phyloP scores from a whole-genome alignment of 2,888 invertebrate species.

The Palloptera scutellata region DNA sequence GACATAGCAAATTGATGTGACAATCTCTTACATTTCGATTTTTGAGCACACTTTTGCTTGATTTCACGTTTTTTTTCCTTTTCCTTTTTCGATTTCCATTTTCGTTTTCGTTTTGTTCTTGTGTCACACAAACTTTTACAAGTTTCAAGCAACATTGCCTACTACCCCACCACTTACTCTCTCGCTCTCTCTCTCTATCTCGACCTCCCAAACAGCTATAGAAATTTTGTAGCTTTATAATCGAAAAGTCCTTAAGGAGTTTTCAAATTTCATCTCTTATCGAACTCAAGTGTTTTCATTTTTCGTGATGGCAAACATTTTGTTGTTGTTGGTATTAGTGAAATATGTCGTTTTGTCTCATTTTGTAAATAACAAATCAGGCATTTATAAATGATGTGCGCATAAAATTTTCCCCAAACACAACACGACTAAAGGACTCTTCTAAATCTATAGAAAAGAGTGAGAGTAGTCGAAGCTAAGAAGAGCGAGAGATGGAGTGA shows the following conservation, averaged over 20 bases:
- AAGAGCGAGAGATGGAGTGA: conserved; percentile 6
- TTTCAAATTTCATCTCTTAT: conserved; percentile 17
- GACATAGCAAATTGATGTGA: conserved; percentile 56
- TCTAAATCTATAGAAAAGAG: conserved; percentile 6
- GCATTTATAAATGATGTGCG: conserved; percentile 63
- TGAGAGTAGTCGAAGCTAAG: conserved; percentile 11
- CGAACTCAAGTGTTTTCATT: conserved; percentile 10
- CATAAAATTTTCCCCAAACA: conserved; percentile 48
- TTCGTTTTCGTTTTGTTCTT: no score
- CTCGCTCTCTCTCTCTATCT: not conserved
- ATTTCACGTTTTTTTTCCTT: not conserved
- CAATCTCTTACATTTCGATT: conserved; percentile 56
- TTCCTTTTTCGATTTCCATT: conserved; percentile 24
- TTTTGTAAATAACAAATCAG: conserved; percentile 63
- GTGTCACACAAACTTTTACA: conserved; percentile 27
- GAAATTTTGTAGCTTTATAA: conserved; percentile 22
- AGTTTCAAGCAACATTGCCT: conserved; percentile 19
- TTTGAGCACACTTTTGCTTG: conserved; percentile 24
- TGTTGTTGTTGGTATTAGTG: conserved; percentile 20
- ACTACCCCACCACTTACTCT: not conserved
- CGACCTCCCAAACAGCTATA: not conserved
- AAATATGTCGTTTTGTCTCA: conserved; percentile 48
- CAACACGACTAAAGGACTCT: conserved; percentile 23
- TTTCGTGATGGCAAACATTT: conserved; percentile 21
- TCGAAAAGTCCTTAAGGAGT: conserved; percentile 38